phyloP scores from a whole-genome alignment of 2,797 vertebrate genomes.

The Clarias platycephalus region DNA sequence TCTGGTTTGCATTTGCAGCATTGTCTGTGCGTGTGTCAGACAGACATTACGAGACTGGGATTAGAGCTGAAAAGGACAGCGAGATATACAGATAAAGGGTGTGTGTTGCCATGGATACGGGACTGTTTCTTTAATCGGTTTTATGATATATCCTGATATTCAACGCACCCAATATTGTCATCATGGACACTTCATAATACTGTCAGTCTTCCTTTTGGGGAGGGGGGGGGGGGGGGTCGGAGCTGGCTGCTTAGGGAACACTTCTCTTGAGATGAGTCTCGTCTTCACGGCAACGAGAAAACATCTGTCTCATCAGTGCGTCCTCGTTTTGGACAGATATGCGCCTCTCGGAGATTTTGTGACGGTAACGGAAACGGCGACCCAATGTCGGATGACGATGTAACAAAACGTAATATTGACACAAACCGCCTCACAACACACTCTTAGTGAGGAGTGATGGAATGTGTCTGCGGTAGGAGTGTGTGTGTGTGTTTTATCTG shows the following conservation, averaged over 20 bases:
- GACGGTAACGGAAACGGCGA: not conserved
- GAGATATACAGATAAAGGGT: slow-evolving; percentile 45
- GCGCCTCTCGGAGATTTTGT: not conserved
- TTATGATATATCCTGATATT: slow-evolving; percentile 8
- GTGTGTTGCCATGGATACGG: slow-evolving; percentile 6
- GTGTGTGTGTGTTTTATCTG: slow-evolving; percentile 86
- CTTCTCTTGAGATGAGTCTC: not conserved
- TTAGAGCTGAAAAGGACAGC: slow-evolving; percentile 42
- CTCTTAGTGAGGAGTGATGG: not conserved
- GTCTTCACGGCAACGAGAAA: not conserved
- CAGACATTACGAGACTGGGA: slow-evolving; percentile 51
- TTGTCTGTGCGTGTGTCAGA: slow-evolving; percentile 52
- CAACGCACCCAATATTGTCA: not conserved
- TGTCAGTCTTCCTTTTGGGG: too few species aligned
- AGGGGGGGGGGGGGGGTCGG: too few species aligned
- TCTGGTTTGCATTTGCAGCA: slow-evolving; percentile 81
- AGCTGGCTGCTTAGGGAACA: not conserved
- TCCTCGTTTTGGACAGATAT: slow-evolving; percentile 6
- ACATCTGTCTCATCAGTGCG: not conserved
- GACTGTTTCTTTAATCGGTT: not conserved
- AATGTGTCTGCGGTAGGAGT: not conserved
- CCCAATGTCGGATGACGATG: not conserved
- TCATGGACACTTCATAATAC: slow-evolving; percentile 6
- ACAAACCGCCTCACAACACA: not conserved
- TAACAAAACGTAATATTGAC: not conserved